Percentiles rank a stretch among this genome's conserved stretches.
phyloP scores from a whole-genome alignment of 2,113 vertebrate species.

The Paedocypris sp. region DNA sequence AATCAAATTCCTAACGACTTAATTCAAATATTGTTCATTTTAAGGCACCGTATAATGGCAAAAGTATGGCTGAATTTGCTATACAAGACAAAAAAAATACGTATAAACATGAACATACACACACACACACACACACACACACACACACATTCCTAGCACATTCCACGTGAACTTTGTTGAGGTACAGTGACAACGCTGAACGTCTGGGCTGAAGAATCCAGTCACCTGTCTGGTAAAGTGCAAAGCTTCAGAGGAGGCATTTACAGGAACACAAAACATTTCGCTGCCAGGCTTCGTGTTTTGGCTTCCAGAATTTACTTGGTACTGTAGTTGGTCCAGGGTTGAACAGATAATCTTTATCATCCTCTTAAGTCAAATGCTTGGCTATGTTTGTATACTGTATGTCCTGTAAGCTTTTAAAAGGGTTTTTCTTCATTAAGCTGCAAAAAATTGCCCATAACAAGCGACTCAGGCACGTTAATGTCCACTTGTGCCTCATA shows the following conservation, averaged over 20 bases:
- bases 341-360: conserved; percentile 3
- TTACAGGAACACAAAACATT: not conserved
- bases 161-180: not conserved
- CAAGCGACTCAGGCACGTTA: not conserved
- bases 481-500: not conserved
- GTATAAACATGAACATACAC: too few species aligned
- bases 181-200: not conserved
- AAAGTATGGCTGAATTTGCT: too few species aligned
- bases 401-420: not conserved
- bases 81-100: too few species aligned
- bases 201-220: too few species aligned
- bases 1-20: too few species aligned
- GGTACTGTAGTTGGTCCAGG: not conserved
- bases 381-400: conserved; percentile 2
- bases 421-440: conserved; percentile 6
- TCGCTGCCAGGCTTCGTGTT: not conserved
- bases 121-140: too few species aligned
- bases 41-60: too few species aligned
- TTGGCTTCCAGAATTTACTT: conserved; percentile 3
- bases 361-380: conserved; percentile 11
- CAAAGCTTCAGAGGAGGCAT: not conserved
- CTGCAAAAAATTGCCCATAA: not conserved
- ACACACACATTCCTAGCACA: too few species aligned
- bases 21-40: too few species aligned
- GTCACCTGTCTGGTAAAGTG: not conserved